A percentile compares a stretch with the other conserved stretches of the same genome.
These are phyloP conservation scores for Palythoa grandis DNA, from an alignment of 92 coral and sea anemone species.

Conservation along the genomic window DNA sequence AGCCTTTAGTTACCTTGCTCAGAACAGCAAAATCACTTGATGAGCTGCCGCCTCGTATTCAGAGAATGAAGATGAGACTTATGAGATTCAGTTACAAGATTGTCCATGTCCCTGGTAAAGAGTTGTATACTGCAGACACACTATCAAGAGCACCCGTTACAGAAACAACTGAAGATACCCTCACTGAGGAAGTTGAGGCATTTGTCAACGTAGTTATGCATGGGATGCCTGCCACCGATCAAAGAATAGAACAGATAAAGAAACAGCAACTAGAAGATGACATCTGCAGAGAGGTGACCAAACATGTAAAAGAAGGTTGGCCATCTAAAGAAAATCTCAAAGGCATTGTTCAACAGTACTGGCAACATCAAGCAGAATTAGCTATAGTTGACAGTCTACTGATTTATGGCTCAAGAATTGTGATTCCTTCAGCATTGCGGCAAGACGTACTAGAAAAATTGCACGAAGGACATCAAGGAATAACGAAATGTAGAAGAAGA, in stretches of 20 bases:
- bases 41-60: too few relatives aligned
- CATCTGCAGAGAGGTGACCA: conserved; percentile 36
- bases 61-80: background rate
- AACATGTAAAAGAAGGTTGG: background rate
- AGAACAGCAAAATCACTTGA: too few relatives aligned
- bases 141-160: conserved; percentile 47
- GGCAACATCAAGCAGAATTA: too few relatives aligned
- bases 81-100: conserved; percentile 8
- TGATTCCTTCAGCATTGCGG: conserved; percentile 45
- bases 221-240: background rate
- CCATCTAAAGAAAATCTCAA: too few relatives aligned
- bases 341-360: too few relatives aligned
- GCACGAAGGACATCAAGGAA: conserved; percentile 24
- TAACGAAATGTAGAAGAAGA: conserved; percentile 8
- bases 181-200: background rate
- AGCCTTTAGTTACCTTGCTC: too few relatives aligned
- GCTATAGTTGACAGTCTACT: too few relatives aligned
- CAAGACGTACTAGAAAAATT: conserved; percentile 32
- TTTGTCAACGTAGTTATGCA: conserved; percentile 38
- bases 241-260: conserved; percentile 32
- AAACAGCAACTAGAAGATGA: background rate
- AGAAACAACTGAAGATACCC: conserved; percentile 18
- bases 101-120: background rate
- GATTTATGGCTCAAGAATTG: conserved; percentile 48
- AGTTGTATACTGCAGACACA: conserved; percentile 51